Evolutionary conservation across 2,113 vertebrate species (phyloP).

Genomic region (Riparia riparia): DNA sequence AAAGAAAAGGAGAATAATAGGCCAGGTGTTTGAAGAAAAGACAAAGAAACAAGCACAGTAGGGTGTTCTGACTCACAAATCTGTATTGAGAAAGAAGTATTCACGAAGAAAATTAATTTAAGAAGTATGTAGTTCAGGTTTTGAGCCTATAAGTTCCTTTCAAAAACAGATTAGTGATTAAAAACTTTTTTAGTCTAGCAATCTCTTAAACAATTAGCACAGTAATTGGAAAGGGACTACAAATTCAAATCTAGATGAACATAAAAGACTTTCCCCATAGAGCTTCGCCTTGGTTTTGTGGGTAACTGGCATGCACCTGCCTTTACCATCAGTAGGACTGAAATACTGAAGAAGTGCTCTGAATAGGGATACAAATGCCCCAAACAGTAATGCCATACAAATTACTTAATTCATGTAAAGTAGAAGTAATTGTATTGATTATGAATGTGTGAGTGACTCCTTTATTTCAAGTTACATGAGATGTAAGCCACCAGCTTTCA

Average conservation of each 20-base stretch:
- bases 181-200: conserved; percentile 75
- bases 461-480: conserved; percentile 56
- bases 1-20: conserved; percentile 39
- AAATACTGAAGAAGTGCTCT: conserved; percentile 48
- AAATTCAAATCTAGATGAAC: conserved; percentile 74
- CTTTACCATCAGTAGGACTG: conserved; percentile 36
- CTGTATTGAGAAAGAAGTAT: conserved; percentile 75
- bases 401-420: conserved; percentile 71
- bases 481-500: conserved; percentile 35
- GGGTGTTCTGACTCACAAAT: conserved; percentile 70
- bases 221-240: conserved; percentile 76
- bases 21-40: conserved; percentile 74
- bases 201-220: conserved; percentile 78
- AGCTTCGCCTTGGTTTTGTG: conserved; percentile 57
- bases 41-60: conserved; percentile 72
- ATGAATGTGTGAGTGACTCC: conserved; percentile 63
- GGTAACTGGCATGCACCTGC: conserved; percentile 72
- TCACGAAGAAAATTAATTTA: conserved; percentile 82
- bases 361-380: conserved; percentile 57
- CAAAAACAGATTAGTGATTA: conserved; percentile 80
- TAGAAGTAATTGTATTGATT: conserved; percentile 67
- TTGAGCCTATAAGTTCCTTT: conserved; percentile 73
- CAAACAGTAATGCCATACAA: conserved; percentile 51
- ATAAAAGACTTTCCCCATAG: conserved; percentile 71
- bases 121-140: conserved; percentile 76